phyloP scores from a whole-genome alignment of 2,113 vertebrate genomes.

The Chascanopsetta lugubris region DNA sequence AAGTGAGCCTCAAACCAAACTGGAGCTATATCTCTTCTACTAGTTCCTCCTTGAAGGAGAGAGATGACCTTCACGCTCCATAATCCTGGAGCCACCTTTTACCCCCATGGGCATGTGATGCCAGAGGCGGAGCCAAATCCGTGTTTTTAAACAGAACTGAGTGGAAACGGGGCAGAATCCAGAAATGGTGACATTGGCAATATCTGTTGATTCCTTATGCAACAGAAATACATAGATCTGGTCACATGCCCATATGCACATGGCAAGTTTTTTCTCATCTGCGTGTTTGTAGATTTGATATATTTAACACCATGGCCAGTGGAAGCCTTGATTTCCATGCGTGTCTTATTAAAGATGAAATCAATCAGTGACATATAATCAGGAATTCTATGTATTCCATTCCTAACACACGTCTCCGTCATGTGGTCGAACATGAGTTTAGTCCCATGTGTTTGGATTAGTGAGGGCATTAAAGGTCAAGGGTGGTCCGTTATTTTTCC shows the following conservation, averaged over 20 bases:
- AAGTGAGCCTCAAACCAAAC: slow-evolving; percentile 53
- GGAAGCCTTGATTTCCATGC: neutral
- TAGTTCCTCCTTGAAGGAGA: slow-evolving; percentile 11
- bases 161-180: neutral
- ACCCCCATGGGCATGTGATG: slow-evolving; percentile 36
- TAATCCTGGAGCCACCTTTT: slow-evolving; percentile 53
- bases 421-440: too few species aligned
- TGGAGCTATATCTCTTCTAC: slow-evolving; percentile 38
- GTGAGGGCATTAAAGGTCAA: too few species aligned
- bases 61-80: slow-evolving; percentile 33
- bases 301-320: neutral
- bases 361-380: slow-evolving; percentile 1
- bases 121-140: neutral
- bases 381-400: too few species aligned
- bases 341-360: neutral
- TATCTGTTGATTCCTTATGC: neutral
- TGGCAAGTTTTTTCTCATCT: slow-evolving; percentile 18
- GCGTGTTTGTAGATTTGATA: slow-evolving; percentile 2
- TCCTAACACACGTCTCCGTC: too few species aligned
- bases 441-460: too few species aligned
- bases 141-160: neutral
- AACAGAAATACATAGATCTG: too few species aligned
- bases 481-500: too few species aligned
- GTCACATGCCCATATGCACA: neutral
- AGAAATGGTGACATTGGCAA: neutral